Conservation (phyloP, 35 echinoderm and acorn worm species). For the Nesometra sesokonis region DNA sequence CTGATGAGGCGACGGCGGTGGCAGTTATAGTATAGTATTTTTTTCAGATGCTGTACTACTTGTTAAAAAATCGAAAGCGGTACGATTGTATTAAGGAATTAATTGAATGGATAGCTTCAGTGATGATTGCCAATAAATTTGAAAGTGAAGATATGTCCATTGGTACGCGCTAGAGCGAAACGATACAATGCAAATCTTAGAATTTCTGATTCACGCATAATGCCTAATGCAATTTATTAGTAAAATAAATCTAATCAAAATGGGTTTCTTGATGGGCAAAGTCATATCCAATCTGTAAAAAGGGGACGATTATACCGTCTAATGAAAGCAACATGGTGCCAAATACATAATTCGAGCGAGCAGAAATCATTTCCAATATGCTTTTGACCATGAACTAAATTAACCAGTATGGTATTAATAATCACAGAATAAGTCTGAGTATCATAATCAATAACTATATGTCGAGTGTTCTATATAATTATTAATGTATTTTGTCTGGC, state of each 20-base stretch:
- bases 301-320: no score
- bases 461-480: no score
- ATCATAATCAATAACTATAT: no score
- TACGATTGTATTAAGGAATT: background rate
- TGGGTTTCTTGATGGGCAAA: background rate
- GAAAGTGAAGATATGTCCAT: background rate
- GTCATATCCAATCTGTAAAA: background rate
- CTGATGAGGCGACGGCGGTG: no score
- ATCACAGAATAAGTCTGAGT: no score
- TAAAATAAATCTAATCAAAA: background rate
- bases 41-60: background rate
- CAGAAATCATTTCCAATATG: no score
- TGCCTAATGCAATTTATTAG: background rate
- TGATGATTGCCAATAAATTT: background rate
- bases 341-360: no score
- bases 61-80: background rate
- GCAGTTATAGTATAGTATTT: no score
- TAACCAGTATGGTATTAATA: no score
- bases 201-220: background rate
- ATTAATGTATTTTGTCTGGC: no score
- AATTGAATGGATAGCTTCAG: background rate
- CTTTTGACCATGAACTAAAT: no score
- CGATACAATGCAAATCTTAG: background rate
- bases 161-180: background rate
- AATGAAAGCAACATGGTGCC: no score